Base-by-base conservation (phyloP, 2,797 vertebrate species). In the Chrysocyon brachyurus region DNA sequence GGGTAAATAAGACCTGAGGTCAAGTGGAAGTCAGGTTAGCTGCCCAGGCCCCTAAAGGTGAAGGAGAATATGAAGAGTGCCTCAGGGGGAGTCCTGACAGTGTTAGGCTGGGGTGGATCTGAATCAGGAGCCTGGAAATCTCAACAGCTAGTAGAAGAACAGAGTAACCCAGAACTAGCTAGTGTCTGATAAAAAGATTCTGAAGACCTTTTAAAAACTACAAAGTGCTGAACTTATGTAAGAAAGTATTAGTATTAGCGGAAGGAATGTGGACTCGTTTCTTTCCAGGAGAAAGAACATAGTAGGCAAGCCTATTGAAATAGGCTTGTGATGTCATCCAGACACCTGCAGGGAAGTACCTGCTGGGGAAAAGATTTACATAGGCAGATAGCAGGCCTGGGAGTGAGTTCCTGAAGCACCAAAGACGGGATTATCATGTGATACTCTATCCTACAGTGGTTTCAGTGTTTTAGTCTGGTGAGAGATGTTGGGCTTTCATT, bases 261-360 rank as follows among this genome's bases (percentile, higher is more conserved):
- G 36, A 92, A 92, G 59, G 72, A 91, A 59, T 92, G 28, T 3
- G 19, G 36, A 78, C 31, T 82, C 8, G 6, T 81, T 70, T 95
- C 59, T 81, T 81, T 36, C 52, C 54, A 59, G 40, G n/a, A 90
- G 83, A 97, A 94, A 64, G 66, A 93, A 49, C 70, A 94, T 33
- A 26, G 19, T 40, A 72, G 64, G 12, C 11, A 28, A 11, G 11
- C 78, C 40, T 46, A 46, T 90, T 82, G 28, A 73, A 87, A 64
- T 63, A 28, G 83, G 68, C 66, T 49, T 79, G 22, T 93, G 61
- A 79, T 7, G 0, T 90, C 81, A 92, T 17, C 6, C 54, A 52
- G 33, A 89, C 68, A 91, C 79, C 75, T 97, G 56, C 19, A 73
- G 68, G 52, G 85, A 95, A 84, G 12, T 33, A 40, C 54, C 12